Conservation (phyloP, 2,113 vertebrate species). For the Ginglymostoma cirratum region DNA sequence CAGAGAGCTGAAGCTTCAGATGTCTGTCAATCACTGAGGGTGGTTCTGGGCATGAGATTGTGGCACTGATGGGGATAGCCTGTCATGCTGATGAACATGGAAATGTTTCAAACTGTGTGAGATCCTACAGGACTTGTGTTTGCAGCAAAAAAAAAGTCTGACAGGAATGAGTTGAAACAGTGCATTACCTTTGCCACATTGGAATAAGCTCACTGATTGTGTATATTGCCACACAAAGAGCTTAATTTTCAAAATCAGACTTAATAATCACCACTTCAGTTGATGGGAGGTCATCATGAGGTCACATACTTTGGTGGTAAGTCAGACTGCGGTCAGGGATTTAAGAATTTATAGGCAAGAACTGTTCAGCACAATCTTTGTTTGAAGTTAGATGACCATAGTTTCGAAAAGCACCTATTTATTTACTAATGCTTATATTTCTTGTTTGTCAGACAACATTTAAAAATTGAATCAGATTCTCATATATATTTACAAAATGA, state of each 20-base stretch:
- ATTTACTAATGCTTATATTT: not conserved
- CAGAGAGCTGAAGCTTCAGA: not conserved
- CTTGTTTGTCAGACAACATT: not conserved
- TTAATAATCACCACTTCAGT: conserved; percentile 22
- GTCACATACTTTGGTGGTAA: conserved; percentile 33
- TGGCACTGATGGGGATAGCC: not conserved
- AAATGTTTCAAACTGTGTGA: not conserved
- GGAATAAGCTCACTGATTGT: conserved; percentile 33
- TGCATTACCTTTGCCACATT: not conserved
- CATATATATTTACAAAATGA: not conserved
- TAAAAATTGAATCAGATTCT: not conserved
- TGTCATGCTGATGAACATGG: not conserved
- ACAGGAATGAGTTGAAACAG: conserved; percentile 16
- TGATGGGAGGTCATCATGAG: conserved; percentile 27
- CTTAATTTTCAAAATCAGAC: conserved; percentile 24
- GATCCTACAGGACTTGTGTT: not conserved
- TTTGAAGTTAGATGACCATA: not conserved
- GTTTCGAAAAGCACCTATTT: not conserved
- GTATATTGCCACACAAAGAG: conserved; percentile 10
- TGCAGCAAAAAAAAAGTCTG: not conserved
- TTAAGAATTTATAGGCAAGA: not conserved
- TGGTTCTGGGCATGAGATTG: not conserved
- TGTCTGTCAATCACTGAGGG: not conserved
- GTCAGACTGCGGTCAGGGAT: conserved; percentile 5
- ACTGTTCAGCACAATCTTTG: not conserved